These are phyloP conservation scores for Momotus momota DNA, from an alignment of 2,797 vertebrate species.

Conservation along the genomic window DNA sequence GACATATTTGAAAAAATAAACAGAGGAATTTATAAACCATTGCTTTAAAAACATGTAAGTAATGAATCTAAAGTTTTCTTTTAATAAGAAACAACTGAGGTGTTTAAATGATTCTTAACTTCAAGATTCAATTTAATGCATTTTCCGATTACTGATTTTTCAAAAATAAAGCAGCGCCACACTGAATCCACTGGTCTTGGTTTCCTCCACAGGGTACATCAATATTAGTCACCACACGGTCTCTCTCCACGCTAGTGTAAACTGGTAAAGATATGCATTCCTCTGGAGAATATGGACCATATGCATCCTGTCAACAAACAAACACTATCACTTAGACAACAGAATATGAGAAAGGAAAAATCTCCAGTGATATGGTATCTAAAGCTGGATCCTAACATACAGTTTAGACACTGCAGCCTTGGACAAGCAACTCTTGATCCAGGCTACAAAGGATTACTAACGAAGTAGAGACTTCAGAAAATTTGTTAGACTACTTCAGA, in stretches of 20 bases:
- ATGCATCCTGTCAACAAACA: slow-evolving; percentile 73
- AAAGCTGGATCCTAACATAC: background rate
- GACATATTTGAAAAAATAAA: background rate
- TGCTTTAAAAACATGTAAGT: slow-evolving; percentile 1
- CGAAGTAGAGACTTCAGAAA: background rate
- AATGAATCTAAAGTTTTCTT: background rate
- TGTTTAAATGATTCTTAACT: background rate
- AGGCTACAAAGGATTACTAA: background rate
- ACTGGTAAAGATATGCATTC: slow-evolving; percentile 92
- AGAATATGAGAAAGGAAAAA: background rate
- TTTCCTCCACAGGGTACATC: slow-evolving; percentile 88
- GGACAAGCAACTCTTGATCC: background rate
- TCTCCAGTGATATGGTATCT: background rate
- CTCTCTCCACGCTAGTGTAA: slow-evolving; percentile 89
- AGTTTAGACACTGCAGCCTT: background rate
- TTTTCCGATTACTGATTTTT: slow-evolving; percentile 83
- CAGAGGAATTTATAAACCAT: background rate
- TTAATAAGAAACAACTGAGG: background rate
- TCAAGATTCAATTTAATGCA: background rate
- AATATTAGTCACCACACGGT: slow-evolving; percentile 90
- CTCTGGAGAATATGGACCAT: slow-evolving; percentile 82
- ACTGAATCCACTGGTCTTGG: slow-evolving; percentile 92
- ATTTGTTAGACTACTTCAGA: background rate
- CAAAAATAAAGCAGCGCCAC: slow-evolving; percentile 93
- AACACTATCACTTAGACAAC: background rate